These are phyloP conservation scores for Aphyosemion australe DNA, from an alignment of 2,113 vertebrate genomes.

Conservation along the genomic window DNA sequence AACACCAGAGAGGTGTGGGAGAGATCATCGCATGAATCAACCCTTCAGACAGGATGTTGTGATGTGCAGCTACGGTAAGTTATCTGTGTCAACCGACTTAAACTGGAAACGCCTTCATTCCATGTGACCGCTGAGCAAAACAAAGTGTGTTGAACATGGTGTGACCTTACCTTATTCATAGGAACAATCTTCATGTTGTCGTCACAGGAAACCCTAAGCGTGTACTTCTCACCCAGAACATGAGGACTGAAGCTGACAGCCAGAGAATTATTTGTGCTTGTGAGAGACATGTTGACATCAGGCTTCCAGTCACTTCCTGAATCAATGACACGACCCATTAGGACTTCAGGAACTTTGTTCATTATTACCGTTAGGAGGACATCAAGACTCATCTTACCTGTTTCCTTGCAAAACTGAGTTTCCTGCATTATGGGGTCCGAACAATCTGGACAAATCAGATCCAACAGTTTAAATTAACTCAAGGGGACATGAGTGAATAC, in stretches of 20 bases:
- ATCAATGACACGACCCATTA: neutral
- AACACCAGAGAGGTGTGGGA: too few species aligned
- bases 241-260: constrained; percentile 60
- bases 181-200: fast-evolving
- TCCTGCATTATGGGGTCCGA: constrained; percentile 36
- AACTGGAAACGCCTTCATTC: too few species aligned
- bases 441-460: constrained; percentile 60
- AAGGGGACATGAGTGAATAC: too few species aligned
- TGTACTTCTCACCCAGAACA: constrained; percentile 56
- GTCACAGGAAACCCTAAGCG: constrained; percentile 46
- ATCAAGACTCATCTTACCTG: constrained; percentile 50
- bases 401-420: constrained; percentile 66
- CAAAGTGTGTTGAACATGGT: neutral
- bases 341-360: neutral
- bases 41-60: too few species aligned
- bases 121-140: too few species aligned
- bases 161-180: constrained; percentile 36
- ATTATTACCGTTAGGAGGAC: neutral
- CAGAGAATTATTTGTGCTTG: constrained; percentile 8
- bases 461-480: neutral
- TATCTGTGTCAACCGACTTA: too few species aligned
- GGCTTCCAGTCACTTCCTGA: constrained; percentile 77
- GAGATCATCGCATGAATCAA: too few species aligned
- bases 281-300: constrained; percentile 46
- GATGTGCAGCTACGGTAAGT: too few species aligned